phyloP scores from a whole-genome alignment of 2,113 vertebrate species.

The Phycodurus eques region DNA sequence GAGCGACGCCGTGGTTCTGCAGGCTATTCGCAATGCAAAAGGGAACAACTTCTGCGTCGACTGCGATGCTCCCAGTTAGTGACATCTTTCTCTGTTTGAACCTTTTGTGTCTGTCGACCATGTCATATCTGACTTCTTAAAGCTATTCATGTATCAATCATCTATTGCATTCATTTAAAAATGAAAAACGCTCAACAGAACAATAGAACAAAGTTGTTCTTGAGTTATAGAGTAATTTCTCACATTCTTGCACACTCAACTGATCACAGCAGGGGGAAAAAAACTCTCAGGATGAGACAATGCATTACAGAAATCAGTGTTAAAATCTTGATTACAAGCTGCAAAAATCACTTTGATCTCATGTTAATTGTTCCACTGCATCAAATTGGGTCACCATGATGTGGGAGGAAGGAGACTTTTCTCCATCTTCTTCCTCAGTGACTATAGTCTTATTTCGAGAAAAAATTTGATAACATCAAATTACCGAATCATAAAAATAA shows the following conservation, averaged over 20 bases:
- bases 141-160: background rate
- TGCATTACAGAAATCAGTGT: background rate
- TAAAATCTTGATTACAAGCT: background rate
- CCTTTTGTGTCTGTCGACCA: background rate
- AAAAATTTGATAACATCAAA: background rate
- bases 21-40: slow-evolving; percentile 86
- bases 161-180: background rate
- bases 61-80: slow-evolving; percentile 88
- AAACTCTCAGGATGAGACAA: background rate
- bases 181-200: background rate
- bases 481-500: too few species aligned
- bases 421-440: background rate
- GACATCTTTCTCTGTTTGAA: background rate
- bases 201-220: background rate
- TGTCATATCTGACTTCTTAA: background rate
- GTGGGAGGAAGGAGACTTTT: background rate
- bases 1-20: slow-evolving; percentile 89
- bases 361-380: background rate
- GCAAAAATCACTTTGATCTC: slow-evolving; percentile 3
- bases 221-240: background rate
- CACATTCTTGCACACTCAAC: background rate
- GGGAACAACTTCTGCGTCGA: slow-evolving; percentile 91
- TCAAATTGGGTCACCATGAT: slow-evolving; percentile 5
- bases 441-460: background rate
- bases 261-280: background rate